Conservation (phyloP, 2,797 vertebrate genomes). For the Phyllotis vaccarum region DNA sequence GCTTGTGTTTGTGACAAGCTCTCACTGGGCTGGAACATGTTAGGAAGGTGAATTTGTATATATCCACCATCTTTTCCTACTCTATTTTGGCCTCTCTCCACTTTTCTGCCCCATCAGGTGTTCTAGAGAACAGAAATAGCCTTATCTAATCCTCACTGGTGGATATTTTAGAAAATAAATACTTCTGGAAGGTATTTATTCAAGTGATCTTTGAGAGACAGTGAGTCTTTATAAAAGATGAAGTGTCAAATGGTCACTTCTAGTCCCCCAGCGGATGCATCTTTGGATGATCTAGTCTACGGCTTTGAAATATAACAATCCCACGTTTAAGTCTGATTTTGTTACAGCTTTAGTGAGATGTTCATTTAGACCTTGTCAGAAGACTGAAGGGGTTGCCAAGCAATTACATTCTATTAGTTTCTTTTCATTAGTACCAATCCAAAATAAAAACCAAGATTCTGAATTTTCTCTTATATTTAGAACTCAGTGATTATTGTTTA, state of each 20-base stretch:
- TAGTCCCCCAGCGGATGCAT: not conserved
- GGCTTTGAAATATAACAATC: not conserved
- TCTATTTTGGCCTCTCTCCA: not conserved
- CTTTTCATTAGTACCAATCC: slow-evolving; percentile 32
- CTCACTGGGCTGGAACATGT: not conserved
- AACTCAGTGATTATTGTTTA: not conserved
- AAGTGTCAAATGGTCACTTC: not conserved
- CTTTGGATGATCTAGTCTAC: not conserved
- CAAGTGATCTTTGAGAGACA: not conserved
- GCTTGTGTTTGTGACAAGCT: not conserved
- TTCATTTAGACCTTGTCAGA: not conserved
- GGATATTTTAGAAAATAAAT: not conserved
- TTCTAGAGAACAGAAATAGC: not conserved
- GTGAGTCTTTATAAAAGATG: not conserved
- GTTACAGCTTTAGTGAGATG: not conserved
- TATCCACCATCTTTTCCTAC: not conserved
- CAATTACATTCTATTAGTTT: not conserved
- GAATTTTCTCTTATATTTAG: slow-evolving; percentile 7
- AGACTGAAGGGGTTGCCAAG: not conserved
- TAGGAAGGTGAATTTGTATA: not conserved
- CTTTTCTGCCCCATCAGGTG: not conserved
- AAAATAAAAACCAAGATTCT: not conserved
- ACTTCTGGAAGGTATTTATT: not conserved
- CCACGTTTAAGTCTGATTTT: not conserved
- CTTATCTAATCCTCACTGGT: not conserved